Base-by-base conservation (phyloP, 2,113 vertebrate species). In the Gymnogyps californianus region DNA sequence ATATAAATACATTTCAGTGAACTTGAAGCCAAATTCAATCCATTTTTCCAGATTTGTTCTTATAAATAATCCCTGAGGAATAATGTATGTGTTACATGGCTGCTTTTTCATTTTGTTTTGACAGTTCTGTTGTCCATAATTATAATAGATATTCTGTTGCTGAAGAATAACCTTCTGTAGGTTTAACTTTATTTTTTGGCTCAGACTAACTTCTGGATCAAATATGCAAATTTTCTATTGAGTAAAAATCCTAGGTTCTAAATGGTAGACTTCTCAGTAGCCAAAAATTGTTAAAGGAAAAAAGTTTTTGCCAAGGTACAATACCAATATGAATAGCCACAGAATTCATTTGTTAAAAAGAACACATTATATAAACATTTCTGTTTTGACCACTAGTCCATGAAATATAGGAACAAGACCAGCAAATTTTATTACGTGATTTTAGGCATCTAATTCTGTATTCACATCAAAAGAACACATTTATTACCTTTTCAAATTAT, bases 401-500 rank as follows among this genome's bases (percentile, higher is more conserved):
- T 46, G n/a, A 96, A 84, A 82, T 80, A 72, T 2, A 38, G 65
- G 69, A 91, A 87, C 64, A 91, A 94, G 70, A 90, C 32, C 66
- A 87, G 22, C 11, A 79, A 38, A 74, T 96, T 95, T 92, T 95
- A 91, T 94, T 95, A 72, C 0, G 4, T 89, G 29, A 71, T 79
- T 95, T 95, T 81, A 79, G 71, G 74, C 79, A 87, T 67, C 65
- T 92, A 91, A 77, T 86, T 88, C 29, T 84, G 38, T 87, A 92
- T 93, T 70, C 72, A 92, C 59, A 64, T 96, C 75, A 83, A 94
- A 61, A 54, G 14, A 13, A 17, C 47, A 83, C 82, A 82, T 97
- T 97, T 95, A 93, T 95, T 97, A 86, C 19, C 55, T 96, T 94
- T 91, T 93, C 66, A 95, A 91, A 96, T 93, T 65, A 89, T 72